Evolutionary conservation across 2,797 vertebrate species (phyloP), one percentile per base, ranked within the genome.

Genomic region (Pseudomugil gertrudae): DNA sequence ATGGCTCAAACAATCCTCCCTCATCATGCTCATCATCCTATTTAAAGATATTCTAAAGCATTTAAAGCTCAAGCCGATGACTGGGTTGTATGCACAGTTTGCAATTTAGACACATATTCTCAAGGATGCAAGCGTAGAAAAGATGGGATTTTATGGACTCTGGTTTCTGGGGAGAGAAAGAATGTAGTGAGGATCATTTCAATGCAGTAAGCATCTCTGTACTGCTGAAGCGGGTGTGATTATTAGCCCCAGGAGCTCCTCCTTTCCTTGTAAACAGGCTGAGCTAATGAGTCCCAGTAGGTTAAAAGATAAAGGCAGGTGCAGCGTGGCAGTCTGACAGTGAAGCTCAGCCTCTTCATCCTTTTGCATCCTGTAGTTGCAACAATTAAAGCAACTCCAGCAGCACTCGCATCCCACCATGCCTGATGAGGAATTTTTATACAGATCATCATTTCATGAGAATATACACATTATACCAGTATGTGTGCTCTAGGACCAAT

Each of bases 221-320:
- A 78, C 82, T 83, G 80, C 74, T 87, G 86, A 83, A 87, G 86
- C 67, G 69, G 62, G 79, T 86, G 82, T 89, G 87, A 90, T 90
- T 84, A 91, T 83, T 83, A 81, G 84, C 66, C 88, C 84, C 91
- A 29, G 72, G 89, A 83, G 90, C 78, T 76, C 69, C 70, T 66
- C 63, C 66, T 74, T 57, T 64, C 85, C 82, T 81, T 85, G 86
- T 91, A 91, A 91, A 91, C 87, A 90, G 73, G 66, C 80, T 68
- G 74, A 81, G 80, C 80, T 90, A 93, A 92, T 87, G 87, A 90
- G 87, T 84, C 86, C 84, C 89, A 57, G 74, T 29, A 72, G 88
- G 79, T 58, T 52, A 33, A 72, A 57, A 74, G 80, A 90, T 87
- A 91, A 87, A 90, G 85, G 85, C 72, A 78, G 78, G 78, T 66